Evolutionary conservation across 1,140 invertebrate genomes (phyloP).

Genomic region (Heliothis subflexa): DNA sequence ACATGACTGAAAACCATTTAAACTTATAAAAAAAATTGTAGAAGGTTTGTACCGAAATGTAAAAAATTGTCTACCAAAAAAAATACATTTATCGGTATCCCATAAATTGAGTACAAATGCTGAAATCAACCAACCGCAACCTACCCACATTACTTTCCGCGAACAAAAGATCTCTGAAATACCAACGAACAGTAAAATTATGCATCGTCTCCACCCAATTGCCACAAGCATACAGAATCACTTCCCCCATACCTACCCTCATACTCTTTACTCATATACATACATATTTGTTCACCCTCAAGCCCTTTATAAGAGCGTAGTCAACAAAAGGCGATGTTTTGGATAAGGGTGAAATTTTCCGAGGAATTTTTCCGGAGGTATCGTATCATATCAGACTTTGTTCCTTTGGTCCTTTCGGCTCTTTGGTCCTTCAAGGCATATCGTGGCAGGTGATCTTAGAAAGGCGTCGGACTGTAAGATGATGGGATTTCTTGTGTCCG

Average conservation of each 20-base stretch:
- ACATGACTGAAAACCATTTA: too few relatives aligned
- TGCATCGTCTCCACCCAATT: conserved; percentile 28
- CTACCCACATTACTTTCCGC: background rate
- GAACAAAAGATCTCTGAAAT: background rate
- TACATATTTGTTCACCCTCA: conserved; percentile 17
- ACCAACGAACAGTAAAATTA: conserved; percentile 27
- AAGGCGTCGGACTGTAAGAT: conserved; percentile 15
- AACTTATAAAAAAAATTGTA: too few relatives aligned
- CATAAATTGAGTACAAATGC: background rate
- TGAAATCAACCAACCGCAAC: background rate
- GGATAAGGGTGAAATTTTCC: conserved; percentile 24
- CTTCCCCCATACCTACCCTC: conserved; percentile 13
- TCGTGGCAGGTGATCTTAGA: conserved; percentile 25
- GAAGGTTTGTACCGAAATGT: too few relatives aligned
- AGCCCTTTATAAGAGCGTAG: conserved; percentile 16
- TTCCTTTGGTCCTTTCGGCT: background rate
- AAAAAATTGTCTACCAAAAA: too few relatives aligned
- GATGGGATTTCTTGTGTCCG: conserved; percentile 5
- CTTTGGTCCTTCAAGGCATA: conserved; percentile 6
- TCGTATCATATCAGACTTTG: background rate
- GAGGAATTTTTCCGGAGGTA: conserved; percentile 6
- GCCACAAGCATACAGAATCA: conserved; percentile 24
- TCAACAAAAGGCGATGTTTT: conserved; percentile 28
- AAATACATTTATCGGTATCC: too few relatives aligned
- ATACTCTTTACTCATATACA: background rate